Percentiles rank a stretch among this genome's conserved stretches.
Evolutionary conservation across 2,797 vertebrate genomes (phyloP).

Genomic region (Premnoplex brunnescens): DNA sequence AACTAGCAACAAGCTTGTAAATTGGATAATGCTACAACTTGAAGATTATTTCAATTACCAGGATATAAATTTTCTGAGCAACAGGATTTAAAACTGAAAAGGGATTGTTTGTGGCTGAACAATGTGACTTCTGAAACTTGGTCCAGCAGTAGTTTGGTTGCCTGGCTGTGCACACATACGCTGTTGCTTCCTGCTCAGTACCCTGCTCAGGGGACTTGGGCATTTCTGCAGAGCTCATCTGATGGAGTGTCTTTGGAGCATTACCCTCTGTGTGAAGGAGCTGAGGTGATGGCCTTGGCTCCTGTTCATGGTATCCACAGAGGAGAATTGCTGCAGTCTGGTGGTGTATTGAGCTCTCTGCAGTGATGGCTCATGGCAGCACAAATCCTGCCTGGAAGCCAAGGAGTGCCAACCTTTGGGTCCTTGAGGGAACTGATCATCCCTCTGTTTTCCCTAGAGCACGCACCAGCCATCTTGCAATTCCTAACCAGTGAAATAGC

Average conservation of each 20-base stretch:
- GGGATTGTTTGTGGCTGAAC: background rate
- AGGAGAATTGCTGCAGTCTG: background rate
- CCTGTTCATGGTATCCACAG: background rate
- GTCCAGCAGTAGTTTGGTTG: background rate
- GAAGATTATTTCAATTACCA: background rate
- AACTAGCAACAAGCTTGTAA: background rate
- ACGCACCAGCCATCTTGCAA: background rate
- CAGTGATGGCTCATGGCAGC: background rate
- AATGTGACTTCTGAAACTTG: background rate
- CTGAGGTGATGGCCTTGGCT: conserved; percentile 20
- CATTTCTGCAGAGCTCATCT: background rate
- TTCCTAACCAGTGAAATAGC: background rate
- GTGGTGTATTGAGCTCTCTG: background rate
- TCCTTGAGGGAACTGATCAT: background rate
- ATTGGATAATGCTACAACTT: background rate
- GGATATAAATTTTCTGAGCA: background rate
- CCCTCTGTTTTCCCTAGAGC: background rate
- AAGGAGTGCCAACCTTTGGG: background rate
- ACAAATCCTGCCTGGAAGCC: background rate
- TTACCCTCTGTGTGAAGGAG: background rate
- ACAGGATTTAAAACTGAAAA: background rate
- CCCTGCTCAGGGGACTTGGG: background rate
- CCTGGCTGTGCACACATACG: background rate
- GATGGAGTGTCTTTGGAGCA: background rate
- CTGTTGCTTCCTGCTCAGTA: background rate